Evolutionary conservation across 2,888 invertebrate species (phyloP).

Genomic region (Rotaria sp.): DNA sequence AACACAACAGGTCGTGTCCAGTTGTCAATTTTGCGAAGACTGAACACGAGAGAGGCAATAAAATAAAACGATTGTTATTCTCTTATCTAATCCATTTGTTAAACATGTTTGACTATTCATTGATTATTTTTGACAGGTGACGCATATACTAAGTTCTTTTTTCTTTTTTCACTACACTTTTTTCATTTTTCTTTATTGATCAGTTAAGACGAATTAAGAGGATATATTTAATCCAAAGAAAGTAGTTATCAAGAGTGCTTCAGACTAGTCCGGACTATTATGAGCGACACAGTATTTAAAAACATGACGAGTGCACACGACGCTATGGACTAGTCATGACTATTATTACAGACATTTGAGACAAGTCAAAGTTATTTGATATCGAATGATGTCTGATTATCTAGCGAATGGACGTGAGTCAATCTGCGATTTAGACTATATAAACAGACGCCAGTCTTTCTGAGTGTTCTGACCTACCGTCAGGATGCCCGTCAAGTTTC

Average conservation of each 20-base stretch:
- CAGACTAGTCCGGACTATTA: neutral
- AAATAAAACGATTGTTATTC: neutral
- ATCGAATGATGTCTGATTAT: neutral
- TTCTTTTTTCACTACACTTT: neutral
- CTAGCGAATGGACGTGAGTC: neutral
- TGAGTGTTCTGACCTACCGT: neutral
- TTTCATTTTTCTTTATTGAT: neutral
- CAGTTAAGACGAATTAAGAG: neutral
- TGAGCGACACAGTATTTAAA: neutral
- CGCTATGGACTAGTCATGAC: neutral
- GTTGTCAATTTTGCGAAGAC: neutral
- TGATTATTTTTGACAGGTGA: neutral
- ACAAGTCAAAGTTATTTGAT: neutral
- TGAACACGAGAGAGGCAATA: neutral
- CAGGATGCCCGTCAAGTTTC: neutral
- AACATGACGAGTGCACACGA: neutral
- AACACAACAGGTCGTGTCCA: neutral
- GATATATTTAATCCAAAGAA: neutral
- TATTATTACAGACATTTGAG: neutral
- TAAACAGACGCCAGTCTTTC: neutral
- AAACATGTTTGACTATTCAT: neutral
- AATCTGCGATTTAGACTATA: neutral
- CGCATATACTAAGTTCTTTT: neutral
- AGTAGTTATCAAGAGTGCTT: neutral
- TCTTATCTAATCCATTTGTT: neutral